A percentile compares a stretch with the other conserved stretches of the same genome.
Evolutionary conservation across 2,888 invertebrate genomes (phyloP).

Genomic region (Mantis religiosa): DNA sequence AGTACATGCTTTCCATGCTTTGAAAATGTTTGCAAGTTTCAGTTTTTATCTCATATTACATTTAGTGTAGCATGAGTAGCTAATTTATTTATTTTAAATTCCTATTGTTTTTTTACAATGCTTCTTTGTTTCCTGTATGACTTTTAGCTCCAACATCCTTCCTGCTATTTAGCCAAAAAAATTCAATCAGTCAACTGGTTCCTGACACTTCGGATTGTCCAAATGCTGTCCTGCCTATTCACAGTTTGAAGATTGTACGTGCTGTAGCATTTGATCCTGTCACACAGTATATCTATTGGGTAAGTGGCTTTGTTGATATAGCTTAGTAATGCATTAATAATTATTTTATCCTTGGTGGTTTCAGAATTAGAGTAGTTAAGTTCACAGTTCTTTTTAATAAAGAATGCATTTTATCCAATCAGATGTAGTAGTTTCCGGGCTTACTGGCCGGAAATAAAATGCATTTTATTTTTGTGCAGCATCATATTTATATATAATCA

Average conservation of each 20-base stretch:
- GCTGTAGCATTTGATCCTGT: constrained; percentile 86
- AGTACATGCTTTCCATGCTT: neutral
- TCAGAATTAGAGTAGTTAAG: neutral
- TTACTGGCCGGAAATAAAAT: too few relatives aligned
- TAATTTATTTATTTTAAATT: neutral
- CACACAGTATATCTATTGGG: constrained; percentile 66
- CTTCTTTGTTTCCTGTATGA: constrained; percentile 7
- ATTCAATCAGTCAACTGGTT: constrained; percentile 74
- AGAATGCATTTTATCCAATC: neutral
- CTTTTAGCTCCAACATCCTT: constrained; percentile 77
- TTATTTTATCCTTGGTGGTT: neutral
- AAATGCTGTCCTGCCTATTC: constrained; percentile 74
- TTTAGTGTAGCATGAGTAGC: neutral
- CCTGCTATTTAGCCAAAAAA: constrained; percentile 80
- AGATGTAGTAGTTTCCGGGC: too few relatives aligned
- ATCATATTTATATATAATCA: too few relatives aligned
- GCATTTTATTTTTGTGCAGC: too few relatives aligned
- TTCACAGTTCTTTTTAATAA: neutral
- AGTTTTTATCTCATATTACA: neutral
- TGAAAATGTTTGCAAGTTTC: neutral
- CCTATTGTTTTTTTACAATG: neutral
- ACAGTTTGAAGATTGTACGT: constrained; percentile 71
- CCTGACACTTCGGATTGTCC: constrained; percentile 76
- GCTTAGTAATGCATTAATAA: neutral
- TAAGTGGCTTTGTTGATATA: constrained; percentile 39